Evolutionary conservation across 2,113 vertebrate species (phyloP).

Genomic region (Ceratotherium simum): DNA sequence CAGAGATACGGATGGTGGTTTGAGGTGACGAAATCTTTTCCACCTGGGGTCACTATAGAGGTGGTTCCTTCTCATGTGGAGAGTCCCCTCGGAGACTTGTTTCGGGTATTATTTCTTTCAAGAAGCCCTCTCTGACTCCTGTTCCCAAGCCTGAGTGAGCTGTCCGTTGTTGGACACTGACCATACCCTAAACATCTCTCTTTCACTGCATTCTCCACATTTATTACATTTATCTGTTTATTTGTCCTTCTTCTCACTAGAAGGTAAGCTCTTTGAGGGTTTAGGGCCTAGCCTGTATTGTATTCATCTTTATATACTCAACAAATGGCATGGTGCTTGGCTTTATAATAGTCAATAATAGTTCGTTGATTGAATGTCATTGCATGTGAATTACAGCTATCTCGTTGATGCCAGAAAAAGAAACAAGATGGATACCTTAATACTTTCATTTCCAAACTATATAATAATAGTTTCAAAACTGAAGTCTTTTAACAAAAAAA

Average conservation of each 20-base stretch:
- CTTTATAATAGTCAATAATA: neutral
- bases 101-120: neutral
- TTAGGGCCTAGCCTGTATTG: neutral
- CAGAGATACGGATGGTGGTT: neutral
- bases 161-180: neutral
- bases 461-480: neutral
- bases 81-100: neutral
- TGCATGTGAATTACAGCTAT: neutral
- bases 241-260: neutral
- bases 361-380: neutral
- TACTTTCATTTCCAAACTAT: neutral
- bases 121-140: neutral
- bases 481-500: neutral
- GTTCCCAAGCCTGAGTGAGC: neutral
- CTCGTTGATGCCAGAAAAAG: constrained; percentile 27
- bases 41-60: neutral
- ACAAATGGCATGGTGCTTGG: neutral
- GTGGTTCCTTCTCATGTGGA: neutral
- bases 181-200: too few species aligned
- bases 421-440: neutral
- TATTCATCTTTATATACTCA: neutral
- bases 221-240: neutral
- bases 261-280: neutral
- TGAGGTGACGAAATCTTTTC: constrained; percentile 26
- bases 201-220: neutral